Evolutionary conservation across 53 echinoderm and acorn worm genomes (phyloP), one percentile per base, ranked within the genome.

Genomic region (Mesocentrotus franciscanus): DNA sequence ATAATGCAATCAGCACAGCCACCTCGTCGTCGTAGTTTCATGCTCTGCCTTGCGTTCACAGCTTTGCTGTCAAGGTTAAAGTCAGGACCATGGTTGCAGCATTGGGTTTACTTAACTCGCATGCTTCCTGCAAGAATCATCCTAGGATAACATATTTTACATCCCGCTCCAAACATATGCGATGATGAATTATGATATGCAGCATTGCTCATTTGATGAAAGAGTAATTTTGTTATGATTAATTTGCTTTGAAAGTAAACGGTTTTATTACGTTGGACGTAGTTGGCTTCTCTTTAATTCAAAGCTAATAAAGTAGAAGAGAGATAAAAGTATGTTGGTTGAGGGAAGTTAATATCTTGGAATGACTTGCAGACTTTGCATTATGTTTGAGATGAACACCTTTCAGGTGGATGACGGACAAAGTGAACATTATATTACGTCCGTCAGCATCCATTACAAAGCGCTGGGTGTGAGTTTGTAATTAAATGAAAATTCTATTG

Each of bases 1-100:
- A 71, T 92, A 92, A 92, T 92, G 92, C 74, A 92, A 92, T 92
- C 92, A 92, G 71, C 75, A 24, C 71, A 26, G 74, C 74, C 64
- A 62, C 42, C 66, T 66, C 90, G 22, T 20, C 30, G 91, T 91
- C 68, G 39, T 68, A 39, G 36, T 68, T 91, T 91, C 91, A 68
- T 68, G 62, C 91, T 66, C 91, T 57, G n/a, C 58, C 33, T 58
- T n/a, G 56, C 87, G 56, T 58, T 87, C 87, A n/a, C 49, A 36
- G 84, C 49, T 84, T 84, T 9, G 7, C 57, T 27, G 87, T 87
- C 87, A 87, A 87, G 87, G 87, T n/a, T 85, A 15, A 81, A 81
- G 64, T 6, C 20, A 12, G 64, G 64, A 64, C 20, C 64, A 18
- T 6, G 64, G 18, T 20, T 64, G 64, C 3, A 32, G 11, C 27